phyloP scores from a whole-genome alignment of 2,113 vertebrate genomes.

The Pungitius pungitius region DNA sequence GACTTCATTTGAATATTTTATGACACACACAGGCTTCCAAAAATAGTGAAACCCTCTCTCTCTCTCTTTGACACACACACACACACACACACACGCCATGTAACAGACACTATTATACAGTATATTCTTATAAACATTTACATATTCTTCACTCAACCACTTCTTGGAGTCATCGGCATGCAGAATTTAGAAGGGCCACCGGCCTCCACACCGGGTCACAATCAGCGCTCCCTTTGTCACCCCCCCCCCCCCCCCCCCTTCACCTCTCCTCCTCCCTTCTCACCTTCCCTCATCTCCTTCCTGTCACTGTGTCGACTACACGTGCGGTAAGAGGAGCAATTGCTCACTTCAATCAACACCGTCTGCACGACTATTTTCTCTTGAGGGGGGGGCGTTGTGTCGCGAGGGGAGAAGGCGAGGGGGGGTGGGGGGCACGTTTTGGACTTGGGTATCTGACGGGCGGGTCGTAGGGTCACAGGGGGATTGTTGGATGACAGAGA shows the following conservation, averaged over 20 bases:
- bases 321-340: conserved; percentile 12
- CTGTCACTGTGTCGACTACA: conserved; percentile 20
- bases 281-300: conserved; percentile 24
- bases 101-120: not conserved
- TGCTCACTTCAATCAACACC: conserved; percentile 46
- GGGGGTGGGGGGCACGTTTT: not conserved
- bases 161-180: conserved; percentile 18
- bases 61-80: no score
- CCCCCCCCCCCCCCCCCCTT: not conserved
- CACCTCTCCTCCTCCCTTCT: not conserved
- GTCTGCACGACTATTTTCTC: not conserved
- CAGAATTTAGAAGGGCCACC: conserved; percentile 13
- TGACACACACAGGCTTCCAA: not conserved
- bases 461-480: not conserved
- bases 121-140: no score
- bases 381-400: conserved; percentile 13
- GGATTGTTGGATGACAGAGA: no score
- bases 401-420: not conserved
- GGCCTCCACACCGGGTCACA: conserved; percentile 27
- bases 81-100: not conserved
- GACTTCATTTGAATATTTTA: not conserved
- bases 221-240: conserved; percentile 41
- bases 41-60: conserved; percentile 8
- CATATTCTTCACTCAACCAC: conserved; percentile 16
- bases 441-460: conserved; percentile 23